These are phyloP conservation scores for Platyura marginata DNA, from an alignment of 1,140 invertebrate genomes.

Conservation along the genomic window DNA sequence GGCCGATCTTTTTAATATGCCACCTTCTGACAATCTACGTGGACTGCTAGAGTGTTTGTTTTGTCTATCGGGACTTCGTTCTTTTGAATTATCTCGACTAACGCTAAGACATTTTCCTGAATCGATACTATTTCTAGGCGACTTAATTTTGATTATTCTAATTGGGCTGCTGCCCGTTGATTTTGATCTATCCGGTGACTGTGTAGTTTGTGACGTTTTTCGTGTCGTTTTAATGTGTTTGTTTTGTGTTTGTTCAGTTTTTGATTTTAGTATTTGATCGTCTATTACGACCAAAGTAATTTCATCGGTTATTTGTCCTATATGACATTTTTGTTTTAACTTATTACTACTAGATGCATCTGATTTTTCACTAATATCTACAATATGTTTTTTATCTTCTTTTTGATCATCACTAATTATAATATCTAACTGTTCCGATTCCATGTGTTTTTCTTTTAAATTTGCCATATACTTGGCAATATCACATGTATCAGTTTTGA, in stretches of 20 bases:
- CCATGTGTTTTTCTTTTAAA: constrained; percentile 18
- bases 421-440: constrained; percentile 9
- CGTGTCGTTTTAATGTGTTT: constrained; percentile 3
- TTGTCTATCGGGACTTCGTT: constrained; percentile 13
- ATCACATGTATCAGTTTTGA: constrained; percentile 14
- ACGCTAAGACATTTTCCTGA: constrained; percentile 17
- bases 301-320: too few relatives aligned
- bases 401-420: background rate
- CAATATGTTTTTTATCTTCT: too few relatives aligned
- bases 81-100: constrained; percentile 18
- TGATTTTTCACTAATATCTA: too few relatives aligned
- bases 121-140: constrained; percentile 16
- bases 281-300: constrained; percentile 14
- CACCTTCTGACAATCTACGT: constrained; percentile 15
- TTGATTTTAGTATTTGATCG: too few relatives aligned
- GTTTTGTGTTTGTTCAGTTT: constrained; percentile 12
- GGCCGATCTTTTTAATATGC: constrained; percentile 18
- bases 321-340: too few relatives aligned
- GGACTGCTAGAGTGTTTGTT: too few relatives aligned
- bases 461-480: constrained; percentile 23
- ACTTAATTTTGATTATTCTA: constrained; percentile 23
- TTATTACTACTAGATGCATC: too few relatives aligned
- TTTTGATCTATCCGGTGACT: constrained; percentile 19
- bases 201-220: constrained; percentile 14
- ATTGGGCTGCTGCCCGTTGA: constrained; percentile 21